phyloP scores from a whole-genome alignment of 2,888 invertebrate genomes.

The Elmis aenea region DNA sequence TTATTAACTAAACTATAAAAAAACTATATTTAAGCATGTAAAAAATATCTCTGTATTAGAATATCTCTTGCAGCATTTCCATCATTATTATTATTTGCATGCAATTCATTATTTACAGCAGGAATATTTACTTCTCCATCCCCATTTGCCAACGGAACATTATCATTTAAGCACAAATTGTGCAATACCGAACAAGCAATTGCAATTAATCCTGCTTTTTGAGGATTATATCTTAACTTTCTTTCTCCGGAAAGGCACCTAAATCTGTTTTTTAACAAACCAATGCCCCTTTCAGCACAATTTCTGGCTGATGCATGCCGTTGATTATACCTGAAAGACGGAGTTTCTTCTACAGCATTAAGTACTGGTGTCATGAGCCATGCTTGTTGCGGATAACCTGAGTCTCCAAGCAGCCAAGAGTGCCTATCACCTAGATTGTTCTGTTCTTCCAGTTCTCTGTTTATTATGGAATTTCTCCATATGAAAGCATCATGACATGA shows the following conservation, averaged over 20 bases:
- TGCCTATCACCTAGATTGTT: constrained; percentile 3
- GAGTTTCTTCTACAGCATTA: constrained; percentile 8
- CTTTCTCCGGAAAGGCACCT: constrained; percentile 13
- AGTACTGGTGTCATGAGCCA: constrained; percentile 16
- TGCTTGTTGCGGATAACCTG: constrained; percentile 17
- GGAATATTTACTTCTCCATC: too few relatives aligned
- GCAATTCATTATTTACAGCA: too few relatives aligned
- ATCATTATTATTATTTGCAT: too few relatives aligned
- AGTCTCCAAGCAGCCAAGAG: constrained; percentile 15
- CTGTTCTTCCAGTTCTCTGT: not conserved
- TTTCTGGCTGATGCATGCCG: constrained; percentile 9
- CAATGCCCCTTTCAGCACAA: constrained; percentile 15
- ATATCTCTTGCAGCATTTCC: too few relatives aligned
- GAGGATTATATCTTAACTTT: constrained; percentile 8
- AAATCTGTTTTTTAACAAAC: constrained; percentile 14
- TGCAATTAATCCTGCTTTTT: constrained; percentile 6
- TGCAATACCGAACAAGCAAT: constrained; percentile 15
- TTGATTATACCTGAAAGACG: constrained; percentile 11
- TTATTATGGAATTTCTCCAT: constrained; percentile 4
- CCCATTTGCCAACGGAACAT: constrained; percentile 6
- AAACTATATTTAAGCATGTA: too few relatives aligned
- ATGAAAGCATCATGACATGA: constrained; percentile 4
- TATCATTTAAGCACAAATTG: constrained; percentile 12
- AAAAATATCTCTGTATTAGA: too few relatives aligned
- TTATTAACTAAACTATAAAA: too few relatives aligned